Evolutionary conservation across 2,113 vertebrate species (phyloP), one percentile per base, ranked within the genome.

Genomic region (Carassius carassius): DNA sequence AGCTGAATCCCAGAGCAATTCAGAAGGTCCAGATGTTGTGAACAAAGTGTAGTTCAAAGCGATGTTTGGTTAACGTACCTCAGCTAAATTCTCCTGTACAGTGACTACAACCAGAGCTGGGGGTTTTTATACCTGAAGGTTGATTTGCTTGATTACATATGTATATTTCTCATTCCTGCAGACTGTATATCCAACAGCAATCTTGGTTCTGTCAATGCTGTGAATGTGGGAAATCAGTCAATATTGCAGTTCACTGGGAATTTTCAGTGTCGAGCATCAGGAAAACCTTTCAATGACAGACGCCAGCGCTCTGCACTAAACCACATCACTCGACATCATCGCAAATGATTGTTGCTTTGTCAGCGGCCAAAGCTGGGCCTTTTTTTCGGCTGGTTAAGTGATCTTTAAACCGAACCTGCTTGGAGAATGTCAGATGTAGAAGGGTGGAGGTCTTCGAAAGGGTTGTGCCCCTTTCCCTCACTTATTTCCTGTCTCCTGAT

Each of bases 191-290:
- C 37, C 47, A 3, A 11, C 25, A 37, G 29, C 25, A 47, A 47
- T 88, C 87, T 88, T 82, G 72, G 83, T 62, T 78, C 29, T 75
- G 63, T 83, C 81, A 85, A 76, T 83, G 85, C 58, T 79, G 78
- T 80, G 86, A 89, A 91, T 67, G 51, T 72, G 63, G 80, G 41
- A 79, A 74, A 85, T 87, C 82, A 83, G 84, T 90, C 84, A 88
- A 63, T n/a, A 75, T 16, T 49, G 41, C 10, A 23, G 78, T 54
- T 17, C 29, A 65, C 70, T 72, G 75, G 89, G 75, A 85, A 89
- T 90, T 90, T 90, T 90, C 88, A 88, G 86, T 89, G 90, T 92
- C 90, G 89, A 79, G 85, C 89, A 89, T 92, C 92, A 91, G 91
- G 86, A 92, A 91, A 89, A 78, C 78, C 83, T 90, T 82, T 80